Evolutionary conservation across 2,888 invertebrate genomes (phyloP).

Genomic region (Sericinus montela): DNA sequence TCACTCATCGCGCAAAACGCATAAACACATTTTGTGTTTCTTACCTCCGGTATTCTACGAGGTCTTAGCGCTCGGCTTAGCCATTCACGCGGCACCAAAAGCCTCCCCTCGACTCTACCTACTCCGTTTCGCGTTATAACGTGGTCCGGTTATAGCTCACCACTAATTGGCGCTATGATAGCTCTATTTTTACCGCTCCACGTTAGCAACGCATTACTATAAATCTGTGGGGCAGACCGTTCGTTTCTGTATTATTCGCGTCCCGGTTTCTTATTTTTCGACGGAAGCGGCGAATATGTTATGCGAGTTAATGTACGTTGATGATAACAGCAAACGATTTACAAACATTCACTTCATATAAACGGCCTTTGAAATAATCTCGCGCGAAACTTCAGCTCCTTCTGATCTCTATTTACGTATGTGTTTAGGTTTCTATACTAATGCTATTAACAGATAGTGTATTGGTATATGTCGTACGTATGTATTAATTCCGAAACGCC

Average conservation of each 20-base stretch:
- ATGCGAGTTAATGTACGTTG: constrained; percentile 12
- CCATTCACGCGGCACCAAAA: too few species aligned
- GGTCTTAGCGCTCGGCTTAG: too few species aligned
- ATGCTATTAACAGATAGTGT: too few species aligned
- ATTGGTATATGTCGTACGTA: too few species aligned
- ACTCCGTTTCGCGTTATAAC: not conserved
- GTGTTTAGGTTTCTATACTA: too few species aligned
- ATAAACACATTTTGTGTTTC: too few species aligned
- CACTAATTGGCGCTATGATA: constrained; percentile 2
- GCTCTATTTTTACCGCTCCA: constrained; percentile 8
- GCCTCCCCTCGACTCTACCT: too few species aligned
- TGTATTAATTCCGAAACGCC: too few species aligned
- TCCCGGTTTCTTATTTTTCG: not conserved
- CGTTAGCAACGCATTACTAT: constrained; percentile 1
- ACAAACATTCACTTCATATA: constrained; percentile 4
- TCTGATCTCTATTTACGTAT: too few species aligned
- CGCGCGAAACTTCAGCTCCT: not conserved
- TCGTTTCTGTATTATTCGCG: not conserved
- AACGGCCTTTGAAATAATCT: not conserved
- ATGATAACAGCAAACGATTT: constrained; percentile 1
- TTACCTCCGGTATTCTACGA: too few species aligned
- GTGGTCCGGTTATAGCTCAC: constrained; percentile 1
- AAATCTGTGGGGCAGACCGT: not conserved
- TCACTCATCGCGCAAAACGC: too few species aligned
- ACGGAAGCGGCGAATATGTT: constrained; percentile 3